These are phyloP conservation scores for Chaetorhynchus papuensis DNA, from an alignment of 2,113 vertebrate species.

Conservation along the genomic window DNA sequence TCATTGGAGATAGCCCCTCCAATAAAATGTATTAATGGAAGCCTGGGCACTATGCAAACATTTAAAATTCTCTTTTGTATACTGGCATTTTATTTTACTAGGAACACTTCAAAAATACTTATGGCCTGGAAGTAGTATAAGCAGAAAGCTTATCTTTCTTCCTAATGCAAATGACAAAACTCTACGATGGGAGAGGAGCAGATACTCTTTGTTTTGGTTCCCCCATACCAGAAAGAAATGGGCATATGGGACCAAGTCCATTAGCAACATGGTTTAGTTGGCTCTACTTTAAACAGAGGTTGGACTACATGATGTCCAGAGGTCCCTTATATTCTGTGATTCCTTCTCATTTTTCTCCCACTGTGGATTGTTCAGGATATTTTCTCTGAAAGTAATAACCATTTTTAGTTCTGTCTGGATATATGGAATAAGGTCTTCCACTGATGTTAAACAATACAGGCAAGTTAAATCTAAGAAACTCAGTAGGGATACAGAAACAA, in stretches of 20 bases:
- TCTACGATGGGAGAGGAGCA: background rate
- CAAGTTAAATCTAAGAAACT: background rate
- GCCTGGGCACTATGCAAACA: background rate
- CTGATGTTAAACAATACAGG: background rate
- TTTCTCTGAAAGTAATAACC: background rate
- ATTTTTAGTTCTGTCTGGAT: background rate
- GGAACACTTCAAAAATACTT: background rate
- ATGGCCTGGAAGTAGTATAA: background rate
- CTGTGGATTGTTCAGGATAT: background rate
- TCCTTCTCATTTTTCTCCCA: background rate
- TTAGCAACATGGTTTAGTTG: background rate
- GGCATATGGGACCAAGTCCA: background rate
- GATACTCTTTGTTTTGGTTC: background rate
- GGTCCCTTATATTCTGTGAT: background rate
- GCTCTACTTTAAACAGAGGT: background rate
- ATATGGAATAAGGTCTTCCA: background rate
- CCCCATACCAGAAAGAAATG: background rate
- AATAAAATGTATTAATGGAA: background rate
- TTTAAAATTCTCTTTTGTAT: background rate
- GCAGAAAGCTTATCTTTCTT: background rate
- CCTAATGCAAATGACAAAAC: background rate
- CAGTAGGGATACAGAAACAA: background rate
- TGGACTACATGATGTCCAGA: background rate
- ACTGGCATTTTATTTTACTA: background rate
- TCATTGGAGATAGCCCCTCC: background rate